Percentiles rank a stretch among this genome's conserved stretches.
These are phyloP conservation scores for Clavelina lepadiformis DNA, from an alignment of 23 tunicate genomes.

Conservation along the genomic window DNA sequence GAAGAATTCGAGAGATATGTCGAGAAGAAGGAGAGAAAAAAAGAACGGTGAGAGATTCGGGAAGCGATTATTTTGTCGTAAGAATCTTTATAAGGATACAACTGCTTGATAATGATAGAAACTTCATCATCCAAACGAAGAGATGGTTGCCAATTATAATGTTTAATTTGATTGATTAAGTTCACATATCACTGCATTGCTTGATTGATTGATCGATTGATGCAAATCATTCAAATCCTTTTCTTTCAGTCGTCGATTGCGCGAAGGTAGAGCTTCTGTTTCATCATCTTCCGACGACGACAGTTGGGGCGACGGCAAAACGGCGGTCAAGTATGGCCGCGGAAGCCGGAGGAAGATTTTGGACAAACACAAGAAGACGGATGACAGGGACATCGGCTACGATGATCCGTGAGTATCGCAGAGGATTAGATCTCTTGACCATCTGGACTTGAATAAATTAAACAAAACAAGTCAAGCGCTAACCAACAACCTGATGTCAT, in stretches of 20 bases:
- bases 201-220: not conserved
- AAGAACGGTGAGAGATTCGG: constrained; percentile 47
- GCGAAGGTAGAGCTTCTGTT: constrained; percentile 55
- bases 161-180: not conserved
- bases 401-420: constrained; percentile 96
- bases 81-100: no score
- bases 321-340: constrained; percentile 76
- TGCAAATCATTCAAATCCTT: not conserved
- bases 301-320: constrained; percentile 69
- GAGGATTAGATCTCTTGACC: no score
- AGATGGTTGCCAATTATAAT: not conserved
- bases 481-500: no score
- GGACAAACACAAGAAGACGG: constrained; percentile 50
- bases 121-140: not conserved
- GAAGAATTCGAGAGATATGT: constrained; percentile 76
- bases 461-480: no score
- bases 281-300: constrained; percentile 68
- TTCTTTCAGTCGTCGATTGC: constrained; percentile 19
- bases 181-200: not conserved
- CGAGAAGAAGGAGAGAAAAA: constrained; percentile 62
- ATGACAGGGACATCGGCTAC: constrained; percentile 80
- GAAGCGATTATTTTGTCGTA: no score
- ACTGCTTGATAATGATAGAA: not conserved
- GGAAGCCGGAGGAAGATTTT: constrained; percentile 60
- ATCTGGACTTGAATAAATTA: no score